phyloP scores from a whole-genome alignment of 2,888 invertebrate genomes.

The Ectropis crepuscularia region DNA sequence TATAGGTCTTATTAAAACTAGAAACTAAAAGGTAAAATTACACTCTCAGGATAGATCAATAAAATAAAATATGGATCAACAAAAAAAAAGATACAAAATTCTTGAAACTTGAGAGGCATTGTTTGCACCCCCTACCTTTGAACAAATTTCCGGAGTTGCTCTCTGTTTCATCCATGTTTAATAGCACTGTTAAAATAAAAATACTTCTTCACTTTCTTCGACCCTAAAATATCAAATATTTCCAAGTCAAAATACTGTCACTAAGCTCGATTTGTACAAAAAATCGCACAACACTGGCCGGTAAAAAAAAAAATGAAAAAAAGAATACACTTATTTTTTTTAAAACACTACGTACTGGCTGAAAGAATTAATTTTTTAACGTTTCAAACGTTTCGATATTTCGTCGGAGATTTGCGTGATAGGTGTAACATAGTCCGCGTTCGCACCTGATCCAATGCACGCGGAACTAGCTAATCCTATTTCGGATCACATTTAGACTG shows the following conservation, averaged over 20 bases:
- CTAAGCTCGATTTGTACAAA: background rate
- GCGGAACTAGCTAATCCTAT: constrained; percentile 78
- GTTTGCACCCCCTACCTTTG: constrained; percentile 46
- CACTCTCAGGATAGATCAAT: background rate
- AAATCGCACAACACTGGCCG: background rate
- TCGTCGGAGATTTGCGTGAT: constrained; percentile 42
- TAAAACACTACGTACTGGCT: background rate
- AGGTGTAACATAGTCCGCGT: constrained; percentile 56
- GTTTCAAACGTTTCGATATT: constrained; percentile 15
- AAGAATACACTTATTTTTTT: background rate
- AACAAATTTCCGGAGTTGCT: constrained; percentile 41
- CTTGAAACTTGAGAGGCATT: no score
- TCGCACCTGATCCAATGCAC: constrained; percentile 77
- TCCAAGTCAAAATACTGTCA: constrained; percentile 7
- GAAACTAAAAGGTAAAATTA: background rate
- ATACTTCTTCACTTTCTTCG: constrained; percentile 24
- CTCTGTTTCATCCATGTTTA: constrained; percentile 36
- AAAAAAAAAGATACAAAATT: no score
- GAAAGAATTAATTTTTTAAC: constrained; percentile 1
- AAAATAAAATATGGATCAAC: background rate
- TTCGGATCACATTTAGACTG: constrained; percentile 77
- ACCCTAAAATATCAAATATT: constrained; percentile 24
- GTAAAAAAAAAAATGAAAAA: background rate
- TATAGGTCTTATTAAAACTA: constrained; percentile 1
- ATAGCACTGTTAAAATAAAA: constrained; percentile 29